Conservation (phyloP, 2,888 invertebrate genomes). For the Bibio marci region DNA sequence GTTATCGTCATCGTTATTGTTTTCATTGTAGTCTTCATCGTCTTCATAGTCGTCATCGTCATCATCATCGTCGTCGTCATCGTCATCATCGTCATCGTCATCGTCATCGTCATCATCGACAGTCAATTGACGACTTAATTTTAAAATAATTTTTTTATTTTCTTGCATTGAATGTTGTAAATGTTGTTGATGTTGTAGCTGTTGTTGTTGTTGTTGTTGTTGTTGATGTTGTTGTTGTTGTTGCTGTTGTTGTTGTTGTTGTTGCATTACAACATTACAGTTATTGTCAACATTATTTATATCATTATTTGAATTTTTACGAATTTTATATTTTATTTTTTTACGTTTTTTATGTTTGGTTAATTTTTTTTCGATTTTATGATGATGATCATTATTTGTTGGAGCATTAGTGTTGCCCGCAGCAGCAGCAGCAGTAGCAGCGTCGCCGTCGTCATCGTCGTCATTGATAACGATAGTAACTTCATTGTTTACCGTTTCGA, state of each 20-base stretch:
- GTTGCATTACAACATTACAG: not conserved
- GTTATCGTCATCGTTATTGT: slow-evolving; percentile 6
- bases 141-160: not conserved
- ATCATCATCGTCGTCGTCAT: slow-evolving; percentile 12
- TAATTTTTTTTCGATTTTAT: not conserved
- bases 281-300: not conserved
- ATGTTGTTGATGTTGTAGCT: not conserved
- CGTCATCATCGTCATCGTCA: slow-evolving; percentile 8
- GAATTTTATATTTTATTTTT: not conserved
- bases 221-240: not conserved
- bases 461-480: not conserved
- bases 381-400: not conserved
- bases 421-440: not conserved
- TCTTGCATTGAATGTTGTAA: not conserved
- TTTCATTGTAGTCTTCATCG: slow-evolving; percentile 6
- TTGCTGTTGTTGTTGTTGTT: not conserved
- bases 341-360: not conserved
- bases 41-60: slow-evolving; percentile 10
- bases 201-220: not conserved
- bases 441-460: not conserved
- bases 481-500: not conserved
- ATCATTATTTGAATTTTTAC: too few relatives aligned
- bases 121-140: slow-evolving; percentile 1
- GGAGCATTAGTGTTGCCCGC: not conserved
- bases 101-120: slow-evolving; percentile 6